These are phyloP conservation scores for Coryphaenoides rupestris DNA, from an alignment of 2,113 vertebrate genomes.

Conservation along the genomic window DNA sequence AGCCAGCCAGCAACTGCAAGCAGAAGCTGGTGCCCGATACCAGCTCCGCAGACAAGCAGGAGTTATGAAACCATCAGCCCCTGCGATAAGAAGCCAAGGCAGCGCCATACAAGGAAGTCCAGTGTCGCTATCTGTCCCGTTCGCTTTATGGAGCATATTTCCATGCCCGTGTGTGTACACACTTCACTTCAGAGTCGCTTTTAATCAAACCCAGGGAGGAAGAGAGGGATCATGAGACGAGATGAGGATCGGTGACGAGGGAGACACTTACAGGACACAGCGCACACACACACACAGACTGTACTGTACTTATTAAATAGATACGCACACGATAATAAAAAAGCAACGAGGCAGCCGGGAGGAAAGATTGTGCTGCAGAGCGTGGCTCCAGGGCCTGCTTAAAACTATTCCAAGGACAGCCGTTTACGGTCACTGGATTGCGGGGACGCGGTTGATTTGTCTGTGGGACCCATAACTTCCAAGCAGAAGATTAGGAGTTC, in stretches of 20 bases:
- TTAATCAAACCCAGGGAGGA: slow-evolving; percentile 1
- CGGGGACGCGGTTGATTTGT: too few species aligned
- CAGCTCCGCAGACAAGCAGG: slow-evolving; percentile 16
- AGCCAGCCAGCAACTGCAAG: not conserved
- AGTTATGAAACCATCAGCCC: slow-evolving; percentile 11
- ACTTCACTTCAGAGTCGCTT: not conserved
- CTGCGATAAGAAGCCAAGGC: slow-evolving; percentile 23
- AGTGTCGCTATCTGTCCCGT: slow-evolving; percentile 5
- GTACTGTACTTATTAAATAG: too few species aligned
- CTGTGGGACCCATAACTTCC: too few species aligned
- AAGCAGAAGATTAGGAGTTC: too few species aligned
- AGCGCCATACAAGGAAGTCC: slow-evolving; percentile 26
- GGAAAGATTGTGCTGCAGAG: too few species aligned
- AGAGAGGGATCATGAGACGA: too few species aligned
- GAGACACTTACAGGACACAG: not conserved
- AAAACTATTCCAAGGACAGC: too few species aligned
- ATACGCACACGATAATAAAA: too few species aligned
- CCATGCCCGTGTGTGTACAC: not conserved
- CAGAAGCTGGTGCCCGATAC: slow-evolving; percentile 9
- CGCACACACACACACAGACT: too few species aligned
- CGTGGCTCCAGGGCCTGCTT: too few species aligned
- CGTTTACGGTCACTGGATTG: too few species aligned
- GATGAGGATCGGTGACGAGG: not conserved
- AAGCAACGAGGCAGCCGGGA: too few species aligned
- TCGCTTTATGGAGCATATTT: slow-evolving; percentile 13